Evolutionary conservation across 1,140 invertebrate species (phyloP), one percentile per base, ranked within the genome.

Genomic region (Eueides isabella): DNA sequence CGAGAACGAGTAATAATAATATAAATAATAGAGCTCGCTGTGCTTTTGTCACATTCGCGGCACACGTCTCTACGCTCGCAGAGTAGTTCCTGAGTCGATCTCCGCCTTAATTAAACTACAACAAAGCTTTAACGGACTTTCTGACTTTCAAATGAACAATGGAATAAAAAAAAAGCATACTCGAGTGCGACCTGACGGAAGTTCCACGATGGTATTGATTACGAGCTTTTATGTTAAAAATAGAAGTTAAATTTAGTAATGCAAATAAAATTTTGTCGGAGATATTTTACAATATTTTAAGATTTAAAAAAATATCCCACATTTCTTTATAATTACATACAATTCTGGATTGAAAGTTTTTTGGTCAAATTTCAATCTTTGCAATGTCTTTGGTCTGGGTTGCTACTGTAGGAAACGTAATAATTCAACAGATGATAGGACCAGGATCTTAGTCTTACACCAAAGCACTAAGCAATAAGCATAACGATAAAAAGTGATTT

Each of bases 31-130:
- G 81, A 71, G 66, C 74, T 88, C 85, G 73, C 90, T 89, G 90
- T 83, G 87, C 90, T 89, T 88, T 92, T 92, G 85, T 88, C 29
- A 31, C 65, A 77, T 83, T 86, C 87, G 82, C 84, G 87, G 85
- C 48, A 55, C 48, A 55, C 48, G 48, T 55, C 48, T 23, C 48
- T 9, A 26, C 44, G 41, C 41, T n/a, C 6, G n/a, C 41, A 19
- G 41, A 44, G 0, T n/a, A 44, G 41, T 2, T 26, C 48, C 19
- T 11, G 48, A 55, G 0, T 55, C 23, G 11, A 0, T 63, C 61
- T 63, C 65, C 71, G 31, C 62, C 72, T 74, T 78, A 72, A 78
- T 78, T 72, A 78, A 68, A 67, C 29, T 35, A 66, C 67, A 61
- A 71, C 71, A 68, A 71, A 55, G 29, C 26, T 11, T 61, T 55